Base-by-base conservation (phyloP, 2,113 vertebrate genomes). In the Oophaga pumilio region DNA sequence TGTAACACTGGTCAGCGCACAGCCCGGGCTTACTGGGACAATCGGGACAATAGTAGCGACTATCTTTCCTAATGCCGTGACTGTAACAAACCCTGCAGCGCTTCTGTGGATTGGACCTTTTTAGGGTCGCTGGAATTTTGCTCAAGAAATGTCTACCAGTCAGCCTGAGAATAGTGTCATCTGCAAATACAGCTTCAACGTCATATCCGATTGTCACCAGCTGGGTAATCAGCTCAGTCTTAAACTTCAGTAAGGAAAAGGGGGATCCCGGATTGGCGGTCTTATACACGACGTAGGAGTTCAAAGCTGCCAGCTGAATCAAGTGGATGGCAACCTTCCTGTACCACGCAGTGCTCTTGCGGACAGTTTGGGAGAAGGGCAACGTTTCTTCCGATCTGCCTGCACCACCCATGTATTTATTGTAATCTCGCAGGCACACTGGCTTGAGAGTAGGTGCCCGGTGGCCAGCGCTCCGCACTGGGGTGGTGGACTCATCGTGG, bases 391-490 rank as follows among this genome's bases (percentile, higher is more conserved):
- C 82, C 24, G 64, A 50, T 17, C 26, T 84, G 28, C 68, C 28
- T 49, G 59, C 62, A 8, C 60, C 33, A 20, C 9, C 81, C 59
- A 82, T 82, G 28, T 84, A 52, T 22, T 49, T 68, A n/a, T 50
- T 84, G 43, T 84, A 84, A 50, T 84, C 82, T 53, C 69, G 12
- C 43, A 60, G n/a, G 26, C 82, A 66, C 20, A 66, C 62, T 24
- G n/a, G 62, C 22, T 24, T 66, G 62, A 24, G 62, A 66, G 62
- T 33, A 49, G 26, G n/a, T 60, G 78, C n/a, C 56, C 62, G 22
- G 4, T 22, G 60, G 60, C 60, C 60, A 1, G 62, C 24, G 20
- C 62, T 66, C 62, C n/a, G 22, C 60, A 20, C 60, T 22, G 17
- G 17, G 22, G 62, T 66, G 62, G 62, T 66, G 3, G 62, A 66